Percentiles rank a stretch among this genome's conserved stretches.
Evolutionary conservation across 2,113 vertebrate species (phyloP).

Genomic region (Lipophrys pholis): DNA sequence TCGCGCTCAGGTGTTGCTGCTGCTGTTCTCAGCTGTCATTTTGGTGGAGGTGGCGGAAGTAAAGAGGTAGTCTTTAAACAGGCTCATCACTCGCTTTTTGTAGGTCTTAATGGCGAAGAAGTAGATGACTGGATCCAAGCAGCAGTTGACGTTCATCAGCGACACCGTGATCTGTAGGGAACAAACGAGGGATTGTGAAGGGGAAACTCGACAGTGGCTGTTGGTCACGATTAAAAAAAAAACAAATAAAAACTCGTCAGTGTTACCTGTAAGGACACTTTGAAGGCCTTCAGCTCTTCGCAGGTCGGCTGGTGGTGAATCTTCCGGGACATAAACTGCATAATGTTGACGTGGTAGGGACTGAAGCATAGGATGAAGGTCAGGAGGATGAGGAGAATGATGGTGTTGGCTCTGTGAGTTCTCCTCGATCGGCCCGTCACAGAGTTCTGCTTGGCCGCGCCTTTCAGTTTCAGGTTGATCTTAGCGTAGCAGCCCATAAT

Average conservation of each 20-base stretch:
- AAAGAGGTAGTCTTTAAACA: conserved; percentile 82
- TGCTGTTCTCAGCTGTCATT: conserved; percentile 82
- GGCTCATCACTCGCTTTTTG: conserved; percentile 84
- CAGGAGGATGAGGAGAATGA: conserved; percentile 85
- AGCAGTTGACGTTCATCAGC: conserved; percentile 90
- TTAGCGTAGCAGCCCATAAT: conserved; percentile 85
- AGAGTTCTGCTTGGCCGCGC: conserved; percentile 77
- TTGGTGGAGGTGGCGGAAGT: conserved; percentile 73
- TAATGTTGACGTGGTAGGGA: conserved; percentile 87
- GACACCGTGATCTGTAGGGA: conserved; percentile 83
- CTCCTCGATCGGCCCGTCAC: conserved; percentile 70
- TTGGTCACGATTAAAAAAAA: background rate
- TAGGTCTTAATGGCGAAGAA: conserved; percentile 89
- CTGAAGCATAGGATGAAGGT: conserved; percentile 85
- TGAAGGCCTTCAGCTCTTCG: conserved; percentile 81
- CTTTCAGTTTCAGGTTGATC: conserved; percentile 85
- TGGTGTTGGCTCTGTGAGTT: conserved; percentile 81
- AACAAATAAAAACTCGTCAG: too few relatives aligned
- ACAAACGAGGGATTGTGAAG: background rate
- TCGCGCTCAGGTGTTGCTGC: conserved; percentile 82
- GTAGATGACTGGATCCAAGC: conserved; percentile 88
- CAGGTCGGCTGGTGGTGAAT: conserved; percentile 77
- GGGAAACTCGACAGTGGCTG: background rate
- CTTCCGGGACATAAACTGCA: conserved; percentile 85
- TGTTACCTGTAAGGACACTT: conserved; percentile 84